phyloP scores from a whole-genome alignment of 2,888 invertebrate genomes.

The Chymomyza caudatula region DNA sequence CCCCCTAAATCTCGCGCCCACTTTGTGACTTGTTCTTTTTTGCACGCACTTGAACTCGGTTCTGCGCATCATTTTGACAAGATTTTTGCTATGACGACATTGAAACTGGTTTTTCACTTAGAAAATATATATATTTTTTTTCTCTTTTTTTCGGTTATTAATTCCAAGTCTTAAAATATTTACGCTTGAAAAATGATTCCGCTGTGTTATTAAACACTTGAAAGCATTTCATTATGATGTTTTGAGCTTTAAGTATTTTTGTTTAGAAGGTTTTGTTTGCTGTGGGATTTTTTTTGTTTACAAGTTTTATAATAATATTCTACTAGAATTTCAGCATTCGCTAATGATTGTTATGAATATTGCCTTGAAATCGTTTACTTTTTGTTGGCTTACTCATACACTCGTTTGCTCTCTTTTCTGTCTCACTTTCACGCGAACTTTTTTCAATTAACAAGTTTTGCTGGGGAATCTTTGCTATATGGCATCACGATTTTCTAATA shows the following conservation, averaged over 20 bases:
- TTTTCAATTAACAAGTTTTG: not conserved
- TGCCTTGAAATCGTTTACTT: not conserved
- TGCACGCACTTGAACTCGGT: slow-evolving; percentile 1
- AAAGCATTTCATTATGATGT: not conserved
- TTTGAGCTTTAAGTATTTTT: not conserved
- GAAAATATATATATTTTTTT: not conserved
- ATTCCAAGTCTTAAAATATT: not conserved
- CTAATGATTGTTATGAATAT: not conserved
- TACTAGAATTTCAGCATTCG: not conserved
- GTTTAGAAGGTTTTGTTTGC: not conserved
- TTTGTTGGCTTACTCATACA: not conserved
- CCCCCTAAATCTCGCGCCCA: not conserved
- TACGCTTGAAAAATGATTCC: not conserved
- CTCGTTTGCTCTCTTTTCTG: not conserved
- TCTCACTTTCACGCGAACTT: not conserved
- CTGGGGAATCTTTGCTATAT: not conserved
- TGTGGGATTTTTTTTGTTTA: not conserved
- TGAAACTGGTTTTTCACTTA: slow-evolving; percentile 40
- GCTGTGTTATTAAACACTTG: not conserved
- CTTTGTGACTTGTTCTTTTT: not conserved
- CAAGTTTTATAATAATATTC: not conserved
- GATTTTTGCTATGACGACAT: slow-evolving; percentile 46
- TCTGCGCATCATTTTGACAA: not conserved
- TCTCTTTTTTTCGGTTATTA: not conserved
- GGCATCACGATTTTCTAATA: not conserved